These are phyloP conservation scores for Tonatia bakeri DNA, from an alignment of 2,113 vertebrate genomes.

Conservation along the genomic window DNA sequence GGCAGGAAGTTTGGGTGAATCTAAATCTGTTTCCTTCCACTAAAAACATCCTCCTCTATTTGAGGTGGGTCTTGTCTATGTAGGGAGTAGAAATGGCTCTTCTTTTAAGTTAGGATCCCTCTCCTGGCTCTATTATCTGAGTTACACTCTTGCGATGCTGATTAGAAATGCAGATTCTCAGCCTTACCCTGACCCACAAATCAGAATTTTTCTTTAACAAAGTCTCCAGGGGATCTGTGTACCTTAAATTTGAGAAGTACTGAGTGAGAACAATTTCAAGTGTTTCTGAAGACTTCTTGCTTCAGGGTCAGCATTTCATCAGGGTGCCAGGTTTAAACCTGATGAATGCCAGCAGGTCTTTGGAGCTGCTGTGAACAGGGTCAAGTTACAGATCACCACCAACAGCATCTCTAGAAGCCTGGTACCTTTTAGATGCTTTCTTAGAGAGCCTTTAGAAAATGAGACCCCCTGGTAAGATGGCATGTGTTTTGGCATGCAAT, in stretches of 20 bases:
- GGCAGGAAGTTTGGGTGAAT: background rate
- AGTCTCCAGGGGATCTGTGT: background rate
- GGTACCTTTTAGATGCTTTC: background rate
- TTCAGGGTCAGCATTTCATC: background rate
- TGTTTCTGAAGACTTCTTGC: background rate
- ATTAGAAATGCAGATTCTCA: background rate
- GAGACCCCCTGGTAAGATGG: background rate
- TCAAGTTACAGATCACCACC: background rate
- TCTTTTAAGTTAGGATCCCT: background rate
- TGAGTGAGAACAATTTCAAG: background rate
- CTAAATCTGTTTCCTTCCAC: background rate
- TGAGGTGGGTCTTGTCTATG: background rate
- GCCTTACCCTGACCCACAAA: background rate
- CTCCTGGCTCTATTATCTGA: background rate
- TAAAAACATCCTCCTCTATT: background rate
- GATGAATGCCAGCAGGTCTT: background rate
- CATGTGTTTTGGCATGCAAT: background rate
- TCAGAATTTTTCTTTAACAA: background rate
- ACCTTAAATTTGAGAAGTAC: background rate
- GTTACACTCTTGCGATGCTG: background rate
- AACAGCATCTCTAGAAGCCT: background rate
- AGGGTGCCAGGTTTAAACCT: background rate
- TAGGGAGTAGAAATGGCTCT: background rate
- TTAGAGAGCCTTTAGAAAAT: slow-evolving; percentile 34
- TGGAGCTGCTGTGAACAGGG: background rate